Evolutionary conservation across 1,140 invertebrate genomes (phyloP).

Genomic region (Rhagoletis zephyria): DNA sequence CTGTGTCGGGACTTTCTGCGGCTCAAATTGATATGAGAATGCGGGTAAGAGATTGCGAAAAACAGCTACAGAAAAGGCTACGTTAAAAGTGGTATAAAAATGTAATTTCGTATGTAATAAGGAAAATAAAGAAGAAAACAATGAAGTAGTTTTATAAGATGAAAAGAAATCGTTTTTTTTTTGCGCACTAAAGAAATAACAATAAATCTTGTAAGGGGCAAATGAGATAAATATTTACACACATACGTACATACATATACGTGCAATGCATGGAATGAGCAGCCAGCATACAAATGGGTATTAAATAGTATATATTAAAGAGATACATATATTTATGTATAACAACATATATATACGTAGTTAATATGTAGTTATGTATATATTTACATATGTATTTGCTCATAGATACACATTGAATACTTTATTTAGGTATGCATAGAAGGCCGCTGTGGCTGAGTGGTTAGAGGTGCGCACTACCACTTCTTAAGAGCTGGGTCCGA

Average conservation of each 20-base stretch:
- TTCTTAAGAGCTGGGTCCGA: no score
- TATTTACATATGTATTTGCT: no score
- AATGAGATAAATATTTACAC: background rate
- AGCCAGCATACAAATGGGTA: no score
- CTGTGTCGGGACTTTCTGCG: background rate
- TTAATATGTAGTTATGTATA: no score
- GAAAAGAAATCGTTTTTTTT: slow-evolving; percentile 14
- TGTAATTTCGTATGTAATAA: background rate
- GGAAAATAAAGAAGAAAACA: background rate
- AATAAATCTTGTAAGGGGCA: slow-evolving; percentile 25
- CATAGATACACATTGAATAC: no score
- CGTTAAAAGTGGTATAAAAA: slow-evolving; percentile 4
- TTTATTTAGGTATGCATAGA: no score
- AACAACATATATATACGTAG: no score
- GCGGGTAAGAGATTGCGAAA: slow-evolving; percentile 33
- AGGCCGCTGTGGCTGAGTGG: no score
- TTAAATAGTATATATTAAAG: no score
- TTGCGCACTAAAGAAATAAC: slow-evolving; percentile 27
- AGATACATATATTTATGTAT: no score
- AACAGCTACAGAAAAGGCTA: background rate
- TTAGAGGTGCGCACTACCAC: no score
- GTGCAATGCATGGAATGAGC: no score
- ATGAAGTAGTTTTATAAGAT: slow-evolving; percentile 1
- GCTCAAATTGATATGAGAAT: slow-evolving; percentile 39
- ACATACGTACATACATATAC: background rate